Conservation (phyloP, 2,888 invertebrate species). For the Lasius fuliginosus region DNA sequence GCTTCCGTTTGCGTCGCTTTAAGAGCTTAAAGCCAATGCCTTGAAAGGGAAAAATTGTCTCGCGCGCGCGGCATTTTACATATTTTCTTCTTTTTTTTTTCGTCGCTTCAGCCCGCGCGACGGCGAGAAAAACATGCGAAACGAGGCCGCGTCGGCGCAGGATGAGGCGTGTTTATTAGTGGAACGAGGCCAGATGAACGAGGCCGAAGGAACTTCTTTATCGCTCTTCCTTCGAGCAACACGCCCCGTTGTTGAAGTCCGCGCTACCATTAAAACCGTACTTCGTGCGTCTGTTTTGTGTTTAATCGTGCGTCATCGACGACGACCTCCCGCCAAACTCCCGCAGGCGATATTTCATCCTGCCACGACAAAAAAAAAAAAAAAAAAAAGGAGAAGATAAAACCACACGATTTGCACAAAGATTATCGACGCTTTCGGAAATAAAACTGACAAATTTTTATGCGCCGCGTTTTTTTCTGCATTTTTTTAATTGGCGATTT, state of each 20-base stretch:
- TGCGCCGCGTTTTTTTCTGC: not conserved
- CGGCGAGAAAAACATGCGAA: slow-evolving; percentile 66
- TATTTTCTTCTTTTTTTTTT: slow-evolving; percentile 33
- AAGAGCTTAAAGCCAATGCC: slow-evolving; percentile 53
- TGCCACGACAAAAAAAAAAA: not conserved
- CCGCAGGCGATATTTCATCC: not conserved
- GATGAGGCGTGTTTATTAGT: slow-evolving; percentile 59
- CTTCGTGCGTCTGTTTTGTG: slow-evolving; percentile 31
- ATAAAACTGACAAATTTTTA: not conserved
- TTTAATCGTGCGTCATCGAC: slow-evolving; percentile 26
- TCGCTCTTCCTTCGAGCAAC: slow-evolving; percentile 69
- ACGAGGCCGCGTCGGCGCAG: slow-evolving; percentile 65
- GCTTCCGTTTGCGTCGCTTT: slow-evolving; percentile 56
- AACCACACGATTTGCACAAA: not conserved
- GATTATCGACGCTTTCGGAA: not conserved
- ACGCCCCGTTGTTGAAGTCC: not conserved
- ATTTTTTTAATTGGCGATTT: not conserved
- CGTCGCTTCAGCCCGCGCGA: slow-evolving; percentile 26
- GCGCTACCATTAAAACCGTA: slow-evolving; percentile 17
- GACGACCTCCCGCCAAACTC: not conserved
- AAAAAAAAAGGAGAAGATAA: not conserved
- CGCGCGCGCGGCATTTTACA: slow-evolving; percentile 16
- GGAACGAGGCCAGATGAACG: slow-evolving; percentile 70
- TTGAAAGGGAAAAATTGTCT: slow-evolving; percentile 54
- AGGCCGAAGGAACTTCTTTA: slow-evolving; percentile 69